phyloP scores from a whole-genome alignment of 2,888 invertebrate species.

The Tricholauxania praeusta region DNA sequence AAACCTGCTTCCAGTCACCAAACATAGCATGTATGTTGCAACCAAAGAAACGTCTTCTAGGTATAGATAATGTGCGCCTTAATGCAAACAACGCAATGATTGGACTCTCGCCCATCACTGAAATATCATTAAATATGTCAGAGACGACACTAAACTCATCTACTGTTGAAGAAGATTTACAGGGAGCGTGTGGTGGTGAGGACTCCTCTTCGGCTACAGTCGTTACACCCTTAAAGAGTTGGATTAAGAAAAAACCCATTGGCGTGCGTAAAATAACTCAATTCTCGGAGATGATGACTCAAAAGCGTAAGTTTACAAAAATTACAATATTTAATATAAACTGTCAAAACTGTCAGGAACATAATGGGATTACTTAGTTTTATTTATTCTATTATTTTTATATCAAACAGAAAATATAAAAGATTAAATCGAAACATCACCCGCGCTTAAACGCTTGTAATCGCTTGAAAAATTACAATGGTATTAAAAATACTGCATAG shows the following conservation, averaged over 20 bases:
- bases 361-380: no score
- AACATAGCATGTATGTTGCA: slow-evolving; percentile 30
- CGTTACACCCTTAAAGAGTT: slow-evolving; percentile 15
- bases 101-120: slow-evolving; percentile 44
- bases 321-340: no score
- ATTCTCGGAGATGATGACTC: neutral
- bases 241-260: neutral
- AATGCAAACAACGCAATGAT: slow-evolving; percentile 18
- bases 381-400: no score
- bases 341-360: no score
- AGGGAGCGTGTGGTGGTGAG: neutral
- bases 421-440: no score
- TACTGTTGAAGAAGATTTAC: neutral
- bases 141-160: slow-evolving; percentile 38
- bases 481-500: neutral
- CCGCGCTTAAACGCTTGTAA: no score
- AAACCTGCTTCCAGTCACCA: slow-evolving; percentile 40
- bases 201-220: neutral
- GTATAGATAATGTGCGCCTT: slow-evolving; percentile 18
- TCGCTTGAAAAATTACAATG: no score
- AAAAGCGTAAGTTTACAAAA: no score
- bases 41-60: slow-evolving; percentile 26
- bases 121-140: slow-evolving; percentile 44
- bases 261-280: slow-evolving; percentile 7
- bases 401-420: no score